Evolutionary conservation across 2,888 invertebrate genomes (phyloP).

Genomic region (Tetragonisca angustula): DNA sequence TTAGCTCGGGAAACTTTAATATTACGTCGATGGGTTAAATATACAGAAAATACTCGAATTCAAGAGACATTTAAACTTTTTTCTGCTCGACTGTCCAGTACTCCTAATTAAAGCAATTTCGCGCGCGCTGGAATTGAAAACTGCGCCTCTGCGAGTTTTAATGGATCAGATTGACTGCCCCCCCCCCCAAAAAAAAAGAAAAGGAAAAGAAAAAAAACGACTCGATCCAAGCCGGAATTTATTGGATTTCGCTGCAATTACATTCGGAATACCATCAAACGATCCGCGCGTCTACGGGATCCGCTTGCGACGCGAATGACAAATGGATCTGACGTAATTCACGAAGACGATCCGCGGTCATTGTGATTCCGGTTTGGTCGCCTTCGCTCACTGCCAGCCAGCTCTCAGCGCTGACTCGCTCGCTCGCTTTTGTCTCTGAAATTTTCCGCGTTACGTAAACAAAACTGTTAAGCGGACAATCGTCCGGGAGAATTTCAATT

Average conservation of each 20-base stretch:
- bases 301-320: slow-evolving; percentile 48
- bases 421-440: slow-evolving; percentile 38
- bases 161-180: not conserved
- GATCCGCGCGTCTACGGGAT: slow-evolving; percentile 14
- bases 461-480: slow-evolving; percentile 2
- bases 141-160: not conserved
- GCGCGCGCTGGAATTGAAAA: too few relatives aligned
- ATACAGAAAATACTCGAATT: too few relatives aligned
- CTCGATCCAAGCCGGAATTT: slow-evolving; percentile 23
- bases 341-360: slow-evolving; percentile 44
- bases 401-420: not conserved
- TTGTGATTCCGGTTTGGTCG: slow-evolving; percentile 53
- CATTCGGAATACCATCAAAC: slow-evolving; percentile 26
- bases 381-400: slow-evolving; percentile 5
- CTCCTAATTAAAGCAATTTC: not conserved
- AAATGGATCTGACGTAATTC: slow-evolving; percentile 60
- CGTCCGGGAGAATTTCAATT: slow-evolving; percentile 17
- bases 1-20: too few relatives aligned
- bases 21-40: too few relatives aligned
- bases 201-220: slow-evolving; percentile 11
- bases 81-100: not conserved
- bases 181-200: too few relatives aligned
- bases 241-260: slow-evolving; percentile 51
- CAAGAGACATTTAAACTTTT: not conserved
- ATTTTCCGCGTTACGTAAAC: slow-evolving; percentile 43